These are phyloP conservation scores for Deilephila elpenor DNA, from an alignment of 2,888 invertebrate species.

Conservation along the genomic window DNA sequence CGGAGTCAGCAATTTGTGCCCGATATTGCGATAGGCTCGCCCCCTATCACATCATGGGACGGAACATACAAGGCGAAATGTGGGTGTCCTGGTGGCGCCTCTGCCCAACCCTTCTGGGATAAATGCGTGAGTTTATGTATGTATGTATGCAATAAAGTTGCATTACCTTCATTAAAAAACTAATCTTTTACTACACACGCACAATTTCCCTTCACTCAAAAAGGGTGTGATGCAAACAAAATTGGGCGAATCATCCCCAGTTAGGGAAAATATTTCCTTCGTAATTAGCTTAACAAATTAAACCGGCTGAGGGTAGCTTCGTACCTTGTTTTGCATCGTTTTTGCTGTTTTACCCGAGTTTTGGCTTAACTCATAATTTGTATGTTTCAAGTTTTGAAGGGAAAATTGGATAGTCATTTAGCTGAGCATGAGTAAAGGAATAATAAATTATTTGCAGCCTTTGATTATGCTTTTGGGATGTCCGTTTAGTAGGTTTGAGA, in stretches of 20 bases:
- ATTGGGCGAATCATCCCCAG: not conserved
- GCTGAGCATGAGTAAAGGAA: not conserved
- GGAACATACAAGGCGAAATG: too few species aligned
- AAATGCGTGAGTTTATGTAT: too few species aligned
- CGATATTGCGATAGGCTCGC: too few species aligned
- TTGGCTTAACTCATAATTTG: not conserved
- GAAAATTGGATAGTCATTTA: not conserved
- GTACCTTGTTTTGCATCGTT: not conserved
- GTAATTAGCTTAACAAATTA: slow-evolving; percentile 19
- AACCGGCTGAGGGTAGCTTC: not conserved
- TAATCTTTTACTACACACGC: not conserved
- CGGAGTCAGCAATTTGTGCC: too few species aligned
- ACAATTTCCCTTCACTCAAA: not conserved
- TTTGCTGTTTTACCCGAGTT: not conserved
- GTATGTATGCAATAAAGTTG: too few species aligned
- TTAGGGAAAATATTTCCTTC: slow-evolving; percentile 2
- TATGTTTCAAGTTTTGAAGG: not conserved
- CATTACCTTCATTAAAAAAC: too few species aligned
- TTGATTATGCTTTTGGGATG: too few species aligned
- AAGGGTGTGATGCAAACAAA: slow-evolving; percentile 17
- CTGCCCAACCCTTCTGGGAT: too few species aligned
- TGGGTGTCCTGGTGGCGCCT: too few species aligned
- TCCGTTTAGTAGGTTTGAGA: too few species aligned
- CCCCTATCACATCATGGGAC: too few species aligned
- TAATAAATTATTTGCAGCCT: not conserved